These are phyloP conservation scores for Ephestia elutella DNA, from an alignment of 1,140 invertebrate genomes.

Conservation along the genomic window DNA sequence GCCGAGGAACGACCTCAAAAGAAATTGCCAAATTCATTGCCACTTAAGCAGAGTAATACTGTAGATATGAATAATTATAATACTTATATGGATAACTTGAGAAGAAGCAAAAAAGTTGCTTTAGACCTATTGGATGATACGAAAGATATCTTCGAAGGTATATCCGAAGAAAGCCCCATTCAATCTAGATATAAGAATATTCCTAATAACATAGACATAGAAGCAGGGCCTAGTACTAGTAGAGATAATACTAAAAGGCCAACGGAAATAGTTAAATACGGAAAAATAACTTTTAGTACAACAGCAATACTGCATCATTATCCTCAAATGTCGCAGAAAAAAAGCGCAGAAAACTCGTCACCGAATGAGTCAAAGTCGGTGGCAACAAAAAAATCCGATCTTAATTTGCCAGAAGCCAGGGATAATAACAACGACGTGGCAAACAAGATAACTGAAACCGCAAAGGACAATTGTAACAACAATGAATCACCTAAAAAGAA, in stretches of 20 bases:
- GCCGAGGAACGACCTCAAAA: constrained; percentile 54
- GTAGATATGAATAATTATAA: constrained; percentile 67
- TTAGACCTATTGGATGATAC: constrained; percentile 61
- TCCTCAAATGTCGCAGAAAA: constrained; percentile 52
- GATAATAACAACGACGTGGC: constrained; percentile 54
- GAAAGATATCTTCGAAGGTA: constrained; percentile 52
- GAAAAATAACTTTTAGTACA: constrained; percentile 66
- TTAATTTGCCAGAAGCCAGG: constrained; percentile 33
- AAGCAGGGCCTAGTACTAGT: constrained; percentile 50
- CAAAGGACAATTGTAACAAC: constrained; percentile 55
- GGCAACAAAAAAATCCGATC: constrained; percentile 44
- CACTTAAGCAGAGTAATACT: constrained; percentile 65
- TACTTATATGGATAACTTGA: constrained; percentile 63
- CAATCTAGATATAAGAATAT: constrained; percentile 36
- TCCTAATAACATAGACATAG: constrained; percentile 39
- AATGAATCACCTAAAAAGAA: constrained; percentile 26
- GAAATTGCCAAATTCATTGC: constrained; percentile 64
- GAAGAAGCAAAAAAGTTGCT: constrained; percentile 52
- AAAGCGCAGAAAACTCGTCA: constrained; percentile 25
- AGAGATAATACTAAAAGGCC: constrained; percentile 35
- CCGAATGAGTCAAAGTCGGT: constrained; percentile 18
- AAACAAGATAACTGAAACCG: constrained; percentile 32
- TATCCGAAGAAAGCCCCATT: constrained; percentile 21
- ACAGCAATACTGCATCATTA: constrained; percentile 68
- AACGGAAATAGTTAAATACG: constrained; percentile 57